Percentiles rank a stretch among this genome's conserved stretches.
Conservation (phyloP, 2,888 invertebrate genomes). For the Polydrusus tereticollis region DNA sequence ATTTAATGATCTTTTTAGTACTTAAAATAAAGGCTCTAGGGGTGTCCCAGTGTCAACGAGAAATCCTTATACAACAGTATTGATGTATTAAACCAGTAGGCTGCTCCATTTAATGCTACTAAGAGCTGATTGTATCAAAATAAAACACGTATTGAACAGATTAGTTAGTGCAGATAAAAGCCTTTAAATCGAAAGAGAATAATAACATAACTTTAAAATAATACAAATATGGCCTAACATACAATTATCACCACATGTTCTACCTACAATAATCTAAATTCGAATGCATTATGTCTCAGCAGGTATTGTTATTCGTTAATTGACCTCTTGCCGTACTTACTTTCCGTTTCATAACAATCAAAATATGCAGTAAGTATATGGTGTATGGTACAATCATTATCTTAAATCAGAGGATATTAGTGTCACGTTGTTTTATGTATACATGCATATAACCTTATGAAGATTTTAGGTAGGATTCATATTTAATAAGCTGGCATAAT, state of each 20-base stretch:
- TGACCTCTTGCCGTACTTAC: constrained; percentile 22
- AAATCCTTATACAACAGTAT: no score
- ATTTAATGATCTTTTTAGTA: no score
- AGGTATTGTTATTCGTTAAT: constrained; percentile 21
- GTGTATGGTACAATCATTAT: not conserved
- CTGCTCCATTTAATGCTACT: no score
- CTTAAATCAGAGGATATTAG: constrained; percentile 1
- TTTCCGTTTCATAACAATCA: constrained; percentile 12
- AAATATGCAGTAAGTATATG: constrained; percentile 1
- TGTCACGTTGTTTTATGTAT: not conserved
- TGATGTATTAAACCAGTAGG: no score
- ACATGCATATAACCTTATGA: constrained; percentile 1
- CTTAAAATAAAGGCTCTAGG: no score
- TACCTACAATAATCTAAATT: constrained; percentile 17
- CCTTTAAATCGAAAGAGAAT: not conserved
- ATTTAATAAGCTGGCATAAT: no score
- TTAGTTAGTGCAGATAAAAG: no score
- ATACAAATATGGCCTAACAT: not conserved
- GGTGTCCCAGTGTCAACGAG: no score
- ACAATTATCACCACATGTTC: constrained; percentile 20
- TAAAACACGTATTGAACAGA: no score
- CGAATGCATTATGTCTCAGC: not conserved
- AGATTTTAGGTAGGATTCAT: not conserved
- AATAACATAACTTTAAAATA: not conserved
- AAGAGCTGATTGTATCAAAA: no score